phyloP scores from a whole-genome alignment of 2,888 invertebrate species.

The Apomyelois bistriatella region DNA sequence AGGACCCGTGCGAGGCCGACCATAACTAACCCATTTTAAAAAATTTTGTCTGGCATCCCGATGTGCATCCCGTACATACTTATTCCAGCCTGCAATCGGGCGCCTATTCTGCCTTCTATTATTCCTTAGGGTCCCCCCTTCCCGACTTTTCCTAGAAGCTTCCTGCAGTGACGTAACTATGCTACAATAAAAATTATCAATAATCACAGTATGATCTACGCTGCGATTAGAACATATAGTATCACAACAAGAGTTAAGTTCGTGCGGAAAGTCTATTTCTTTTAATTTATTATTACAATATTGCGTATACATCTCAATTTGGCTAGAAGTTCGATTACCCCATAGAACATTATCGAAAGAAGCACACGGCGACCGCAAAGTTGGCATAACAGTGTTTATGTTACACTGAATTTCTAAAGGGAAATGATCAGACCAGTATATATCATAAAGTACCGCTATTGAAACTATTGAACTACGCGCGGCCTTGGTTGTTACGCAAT shows the following conservation, averaged over 20 bases:
- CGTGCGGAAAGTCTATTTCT: not conserved
- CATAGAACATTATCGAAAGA: not conserved
- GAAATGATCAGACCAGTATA: not conserved
- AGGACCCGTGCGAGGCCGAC: not conserved
- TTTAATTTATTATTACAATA: not conserved
- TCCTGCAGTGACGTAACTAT: not conserved
- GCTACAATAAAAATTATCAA: not conserved
- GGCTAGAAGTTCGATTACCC: not conserved
- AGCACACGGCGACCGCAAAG: not conserved
- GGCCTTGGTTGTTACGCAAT: conserved; percentile 14
- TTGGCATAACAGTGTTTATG: not conserved
- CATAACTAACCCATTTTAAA: not conserved
- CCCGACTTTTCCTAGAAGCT: not conserved
- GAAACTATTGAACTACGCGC: not conserved
- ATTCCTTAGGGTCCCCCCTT: not conserved
- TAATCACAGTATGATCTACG: not conserved
- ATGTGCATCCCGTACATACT: not conserved
- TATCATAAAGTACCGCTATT: not conserved
- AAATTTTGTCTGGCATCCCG: not conserved
- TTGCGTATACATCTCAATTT: not conserved
- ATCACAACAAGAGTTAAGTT: not conserved
- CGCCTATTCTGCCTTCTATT: too few relatives aligned
- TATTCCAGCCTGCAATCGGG: not conserved
- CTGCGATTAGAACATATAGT: not conserved
- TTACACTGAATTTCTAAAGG: not conserved